Conservation (phyloP, 2,888 invertebrate genomes). For the Scaptodrosophila latifasciaeformis region DNA sequence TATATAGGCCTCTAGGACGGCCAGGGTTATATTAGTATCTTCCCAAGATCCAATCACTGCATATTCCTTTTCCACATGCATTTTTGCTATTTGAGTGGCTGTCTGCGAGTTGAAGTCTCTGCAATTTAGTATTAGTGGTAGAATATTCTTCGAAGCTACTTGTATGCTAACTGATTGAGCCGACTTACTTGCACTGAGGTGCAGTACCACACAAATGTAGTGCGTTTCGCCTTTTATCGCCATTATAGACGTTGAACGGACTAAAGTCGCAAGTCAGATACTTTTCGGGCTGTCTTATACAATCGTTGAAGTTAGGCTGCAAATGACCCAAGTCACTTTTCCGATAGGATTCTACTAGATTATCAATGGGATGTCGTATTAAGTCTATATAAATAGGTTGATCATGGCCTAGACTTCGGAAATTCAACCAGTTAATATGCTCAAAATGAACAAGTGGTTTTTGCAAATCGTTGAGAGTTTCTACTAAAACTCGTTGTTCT, state of each 20-base stretch:
- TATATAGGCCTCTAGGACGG: constrained; percentile 87
- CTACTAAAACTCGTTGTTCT: constrained; percentile 83
- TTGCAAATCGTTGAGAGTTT: constrained; percentile 81
- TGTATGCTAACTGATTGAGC: not conserved
- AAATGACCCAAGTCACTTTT: not conserved
- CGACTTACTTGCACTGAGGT: constrained; percentile 83
- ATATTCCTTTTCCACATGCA: constrained; percentile 87
- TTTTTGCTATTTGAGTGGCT: constrained; percentile 83
- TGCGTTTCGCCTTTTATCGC: constrained; percentile 86
- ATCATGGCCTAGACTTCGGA: constrained; percentile 83
- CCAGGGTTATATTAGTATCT: constrained; percentile 86
- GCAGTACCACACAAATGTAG: constrained; percentile 91
- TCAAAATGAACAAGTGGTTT: constrained; percentile 87
- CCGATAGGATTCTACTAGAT: not conserved
- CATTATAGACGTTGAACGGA: constrained; percentile 85
- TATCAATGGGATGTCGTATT: constrained; percentile 89
- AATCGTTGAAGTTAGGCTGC: constrained; percentile 78
- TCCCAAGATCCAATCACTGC: constrained; percentile 90
- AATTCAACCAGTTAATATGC: constrained; percentile 90
- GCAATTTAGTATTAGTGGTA: constrained; percentile 49
- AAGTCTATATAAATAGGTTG: constrained; percentile 90
- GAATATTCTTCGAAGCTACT: not conserved
- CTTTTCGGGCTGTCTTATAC: constrained; percentile 78
- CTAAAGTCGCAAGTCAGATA: constrained; percentile 75
- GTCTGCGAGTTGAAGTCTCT: constrained; percentile 86